These are phyloP conservation scores for Podarcis lilfordi DNA, from an alignment of 2,797 vertebrate genomes.

Conservation along the genomic window DNA sequence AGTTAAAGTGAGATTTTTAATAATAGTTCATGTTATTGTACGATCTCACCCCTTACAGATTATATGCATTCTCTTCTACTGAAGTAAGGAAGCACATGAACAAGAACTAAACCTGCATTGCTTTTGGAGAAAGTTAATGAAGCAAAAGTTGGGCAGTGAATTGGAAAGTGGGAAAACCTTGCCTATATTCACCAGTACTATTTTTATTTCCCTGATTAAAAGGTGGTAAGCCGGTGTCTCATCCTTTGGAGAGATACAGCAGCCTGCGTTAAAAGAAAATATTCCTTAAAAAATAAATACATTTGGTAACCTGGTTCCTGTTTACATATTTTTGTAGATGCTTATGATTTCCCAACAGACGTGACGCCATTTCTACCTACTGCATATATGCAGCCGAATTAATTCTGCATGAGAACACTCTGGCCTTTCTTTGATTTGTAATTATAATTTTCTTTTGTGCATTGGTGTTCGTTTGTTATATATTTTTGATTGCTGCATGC, in stretches of 20 bases:
- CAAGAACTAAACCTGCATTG: neutral
- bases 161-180: neutral
- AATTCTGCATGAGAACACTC: neutral
- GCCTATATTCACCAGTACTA: neutral
- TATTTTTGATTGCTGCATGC: neutral
- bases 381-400: neutral
- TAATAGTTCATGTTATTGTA: neutral
- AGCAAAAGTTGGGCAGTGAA: neutral
- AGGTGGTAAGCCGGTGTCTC: neutral
- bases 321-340: neutral
- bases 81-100: neutral
- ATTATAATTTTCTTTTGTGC: neutral
- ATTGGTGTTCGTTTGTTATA: neutral
- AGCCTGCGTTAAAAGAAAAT: neutral
- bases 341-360: neutral
- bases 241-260: neutral
- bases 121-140: neutral
- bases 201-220: neutral
- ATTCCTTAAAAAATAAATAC: neutral
- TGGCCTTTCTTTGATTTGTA: neutral
- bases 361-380: neutral
- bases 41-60: neutral
- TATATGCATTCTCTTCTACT: neutral
- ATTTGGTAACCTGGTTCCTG: neutral
- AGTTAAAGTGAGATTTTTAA: too few species aligned